A percentile compares a stretch with the other conserved stretches of the same genome.
phyloP scores from a whole-genome alignment of 2,113 vertebrate species.

The Clarias macrocephalus region DNA sequence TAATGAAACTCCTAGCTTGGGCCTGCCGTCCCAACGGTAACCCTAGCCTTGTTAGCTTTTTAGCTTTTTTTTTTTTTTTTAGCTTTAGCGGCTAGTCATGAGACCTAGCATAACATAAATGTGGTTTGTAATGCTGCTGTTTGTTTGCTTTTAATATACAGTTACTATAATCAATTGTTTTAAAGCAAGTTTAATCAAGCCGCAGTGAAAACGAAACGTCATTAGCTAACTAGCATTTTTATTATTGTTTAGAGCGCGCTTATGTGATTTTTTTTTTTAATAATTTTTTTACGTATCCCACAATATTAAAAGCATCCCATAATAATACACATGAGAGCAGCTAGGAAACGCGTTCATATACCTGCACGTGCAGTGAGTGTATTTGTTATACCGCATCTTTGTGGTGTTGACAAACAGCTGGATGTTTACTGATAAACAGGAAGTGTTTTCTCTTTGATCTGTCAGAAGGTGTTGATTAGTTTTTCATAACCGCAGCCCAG shows the following conservation, averaged over 20 bases:
- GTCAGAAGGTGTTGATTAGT: background rate
- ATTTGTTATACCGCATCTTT: background rate
- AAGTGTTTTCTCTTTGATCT: background rate
- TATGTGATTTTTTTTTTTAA: too few species aligned
- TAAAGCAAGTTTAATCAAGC: background rate
- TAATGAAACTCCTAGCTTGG: background rate
- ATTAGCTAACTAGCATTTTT: background rate
- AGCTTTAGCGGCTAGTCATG: conserved; percentile 10
- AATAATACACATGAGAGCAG: background rate
- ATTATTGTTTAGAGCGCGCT: too few species aligned
- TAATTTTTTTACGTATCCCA: conserved; percentile 9
- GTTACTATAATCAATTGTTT: background rate
- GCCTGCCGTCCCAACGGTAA: background rate
- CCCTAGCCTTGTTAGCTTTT: background rate
- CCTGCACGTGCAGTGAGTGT: background rate
- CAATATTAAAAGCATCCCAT: conserved; percentile 11
- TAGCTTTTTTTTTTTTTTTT: conserved; percentile 6
- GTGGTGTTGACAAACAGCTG: background rate
- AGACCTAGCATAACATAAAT: conserved; percentile 4
- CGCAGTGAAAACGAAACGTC: background rate
- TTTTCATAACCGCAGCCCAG: background rate
- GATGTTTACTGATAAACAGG: background rate
- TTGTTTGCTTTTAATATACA: background rate
- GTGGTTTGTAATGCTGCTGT: background rate
- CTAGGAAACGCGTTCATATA: background rate